A percentile compares a stretch with the other conserved stretches of the same genome.
Conservation (phyloP, 2,888 invertebrate genomes). For the Amphipoea oculea region DNA sequence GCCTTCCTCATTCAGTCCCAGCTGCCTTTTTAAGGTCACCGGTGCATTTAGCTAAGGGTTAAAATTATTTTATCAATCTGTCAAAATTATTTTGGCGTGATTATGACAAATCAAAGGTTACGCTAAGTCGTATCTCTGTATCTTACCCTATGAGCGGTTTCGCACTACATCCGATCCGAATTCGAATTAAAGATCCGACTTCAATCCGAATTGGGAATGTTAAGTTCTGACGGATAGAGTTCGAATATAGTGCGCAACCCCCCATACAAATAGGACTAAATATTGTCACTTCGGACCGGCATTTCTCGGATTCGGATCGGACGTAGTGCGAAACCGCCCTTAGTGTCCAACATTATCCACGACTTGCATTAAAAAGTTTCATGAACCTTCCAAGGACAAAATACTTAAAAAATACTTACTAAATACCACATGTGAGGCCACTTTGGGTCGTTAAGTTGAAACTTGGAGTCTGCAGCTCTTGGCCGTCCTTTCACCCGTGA, state of each 20-base stretch:
- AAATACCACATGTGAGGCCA: constrained; percentile 99
- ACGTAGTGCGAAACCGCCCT: too few relatives aligned
- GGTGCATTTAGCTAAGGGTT: background rate
- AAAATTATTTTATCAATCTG: background rate
- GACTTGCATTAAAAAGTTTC: background rate
- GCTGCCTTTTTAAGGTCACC: background rate
- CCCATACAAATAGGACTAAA: too few relatives aligned
- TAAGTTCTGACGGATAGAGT: too few relatives aligned
- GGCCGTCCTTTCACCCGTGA: constrained; percentile 94
- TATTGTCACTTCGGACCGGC: too few relatives aligned
- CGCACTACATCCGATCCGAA: too few relatives aligned
- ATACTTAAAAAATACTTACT: constrained; percentile 93
- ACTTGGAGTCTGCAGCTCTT: constrained; percentile 84
- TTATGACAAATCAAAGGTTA: background rate
- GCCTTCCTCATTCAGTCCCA: background rate
- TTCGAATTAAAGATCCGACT: too few relatives aligned
- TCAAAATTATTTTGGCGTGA: background rate
- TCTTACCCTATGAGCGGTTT: background rate
- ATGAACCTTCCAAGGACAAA: constrained; percentile 27
- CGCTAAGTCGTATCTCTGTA: background rate
- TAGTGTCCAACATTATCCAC: background rate
- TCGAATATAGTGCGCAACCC: too few relatives aligned
- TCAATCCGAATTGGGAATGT: too few relatives aligned
- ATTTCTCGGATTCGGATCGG: too few relatives aligned
- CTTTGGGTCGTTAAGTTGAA: constrained; percentile 95